Percentiles rank a stretch among this genome's conserved stretches.
Evolutionary conservation across 2,797 vertebrate species (phyloP).

Genomic region (Hephaestus fuliginosus): DNA sequence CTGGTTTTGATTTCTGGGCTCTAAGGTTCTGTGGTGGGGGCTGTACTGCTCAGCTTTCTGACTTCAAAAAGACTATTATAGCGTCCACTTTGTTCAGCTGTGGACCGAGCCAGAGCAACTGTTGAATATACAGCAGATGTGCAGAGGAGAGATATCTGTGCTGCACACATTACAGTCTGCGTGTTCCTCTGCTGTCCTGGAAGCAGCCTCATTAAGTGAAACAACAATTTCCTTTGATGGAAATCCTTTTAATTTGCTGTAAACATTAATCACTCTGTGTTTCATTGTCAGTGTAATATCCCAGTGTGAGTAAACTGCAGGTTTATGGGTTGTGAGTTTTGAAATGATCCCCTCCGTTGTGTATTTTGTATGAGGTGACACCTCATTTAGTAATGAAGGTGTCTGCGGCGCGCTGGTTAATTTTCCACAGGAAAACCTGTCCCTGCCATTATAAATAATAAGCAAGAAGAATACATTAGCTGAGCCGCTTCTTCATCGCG

Average conservation of each 20-base stretch:
- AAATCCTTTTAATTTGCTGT: conserved; percentile 30
- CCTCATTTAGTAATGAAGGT: conserved; percentile 67
- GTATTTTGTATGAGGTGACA: conserved; percentile 49
- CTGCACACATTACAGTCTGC: neutral
- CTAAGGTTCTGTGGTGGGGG: conserved; percentile 3
- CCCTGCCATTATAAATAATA: conserved; percentile 75
- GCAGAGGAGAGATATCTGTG: conserved; percentile 9
- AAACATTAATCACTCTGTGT: conserved; percentile 43
- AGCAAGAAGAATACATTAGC: conserved; percentile 71
- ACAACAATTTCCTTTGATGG: conserved; percentile 28
- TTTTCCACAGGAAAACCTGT: conserved; percentile 55
- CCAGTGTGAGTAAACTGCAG: conserved; percentile 29
- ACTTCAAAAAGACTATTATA: conserved; percentile 30
- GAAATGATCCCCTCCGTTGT: conserved; percentile 39
- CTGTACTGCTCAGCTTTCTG: conserved; percentile 21
- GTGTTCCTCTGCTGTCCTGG: conserved; percentile 18
- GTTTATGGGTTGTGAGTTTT: conserved; percentile 51
- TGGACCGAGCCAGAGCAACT: conserved; percentile 51
- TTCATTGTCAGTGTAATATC: conserved; percentile 10
- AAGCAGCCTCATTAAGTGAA: conserved; percentile 31
- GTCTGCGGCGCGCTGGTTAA: conserved; percentile 43
- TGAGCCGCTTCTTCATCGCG: conserved; percentile 45
- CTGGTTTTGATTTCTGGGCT: conserved; percentile 34
- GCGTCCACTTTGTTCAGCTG: conserved; percentile 7
- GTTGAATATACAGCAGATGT: conserved; percentile 61